These are phyloP conservation scores for Ariolimax columbianus DNA, from an alignment of 2,888 invertebrate species.

Conservation along the genomic window DNA sequence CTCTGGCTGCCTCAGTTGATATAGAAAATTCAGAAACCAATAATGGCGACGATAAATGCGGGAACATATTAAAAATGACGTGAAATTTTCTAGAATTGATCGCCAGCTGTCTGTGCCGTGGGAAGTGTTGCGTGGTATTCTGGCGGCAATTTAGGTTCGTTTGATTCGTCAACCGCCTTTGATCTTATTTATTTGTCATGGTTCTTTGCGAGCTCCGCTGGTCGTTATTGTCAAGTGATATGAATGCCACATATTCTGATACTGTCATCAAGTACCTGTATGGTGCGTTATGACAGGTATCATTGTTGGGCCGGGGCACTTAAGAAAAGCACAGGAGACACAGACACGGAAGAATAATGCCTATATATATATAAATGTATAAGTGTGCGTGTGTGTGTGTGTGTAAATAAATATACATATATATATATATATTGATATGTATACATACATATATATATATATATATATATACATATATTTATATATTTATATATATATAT, in stretches of 20 bases:
- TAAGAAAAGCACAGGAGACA: not conserved
- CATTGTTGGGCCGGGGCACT: not conserved
- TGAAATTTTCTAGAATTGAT: not conserved
- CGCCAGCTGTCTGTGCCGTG: not conserved
- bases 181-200: not conserved
- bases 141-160: not conserved
- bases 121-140: not conserved
- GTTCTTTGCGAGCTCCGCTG: not conserved
- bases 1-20: not conserved
- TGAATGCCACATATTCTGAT: not conserved
- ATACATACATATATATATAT: too few relatives aligned
- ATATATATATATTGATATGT: too few relatives aligned
- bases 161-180: not conserved
- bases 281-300: not conserved
- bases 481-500: too few relatives aligned
- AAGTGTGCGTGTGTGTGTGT: too few relatives aligned
- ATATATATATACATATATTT: too few relatives aligned
- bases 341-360: not conserved
- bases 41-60: not conserved
- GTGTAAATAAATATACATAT: too few relatives aligned
- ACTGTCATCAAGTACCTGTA: not conserved
- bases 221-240: not conserved
- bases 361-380: too few relatives aligned
- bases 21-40: not conserved
- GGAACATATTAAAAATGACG: conserved; percentile 19